These are phyloP conservation scores for Triplophysa rosa DNA, from an alignment of 2,113 vertebrate species.

Conservation along the genomic window DNA sequence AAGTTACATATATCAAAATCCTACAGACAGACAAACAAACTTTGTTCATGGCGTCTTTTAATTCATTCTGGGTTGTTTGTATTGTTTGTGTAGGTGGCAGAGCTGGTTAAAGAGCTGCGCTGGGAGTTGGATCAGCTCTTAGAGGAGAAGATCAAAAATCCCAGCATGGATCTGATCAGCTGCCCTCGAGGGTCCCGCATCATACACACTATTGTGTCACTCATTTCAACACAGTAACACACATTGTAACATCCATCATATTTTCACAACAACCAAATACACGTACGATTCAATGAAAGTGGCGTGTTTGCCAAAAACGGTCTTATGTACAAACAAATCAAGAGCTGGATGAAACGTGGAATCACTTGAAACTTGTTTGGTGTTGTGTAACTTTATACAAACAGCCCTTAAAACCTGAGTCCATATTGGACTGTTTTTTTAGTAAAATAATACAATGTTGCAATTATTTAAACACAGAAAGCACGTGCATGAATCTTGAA, in stretches of 20 bases:
- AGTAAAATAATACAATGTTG: not conserved
- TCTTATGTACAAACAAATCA: no score
- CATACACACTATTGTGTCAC: constrained; percentile 92
- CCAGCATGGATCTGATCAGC: constrained; percentile 87
- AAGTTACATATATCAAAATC: not conserved
- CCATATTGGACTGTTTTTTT: constrained; percentile 26
- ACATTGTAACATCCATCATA: not conserved
- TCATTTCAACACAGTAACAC: constrained; percentile 87
- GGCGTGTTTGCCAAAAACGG: not conserved
- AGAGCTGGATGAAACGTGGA: no score
- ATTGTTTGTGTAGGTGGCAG: constrained; percentile 80
- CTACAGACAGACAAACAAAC: not conserved
- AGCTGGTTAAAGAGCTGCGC: constrained; percentile 91
- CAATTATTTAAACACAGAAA: not conserved
- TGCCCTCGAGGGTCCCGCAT: constrained; percentile 93
- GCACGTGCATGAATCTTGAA: constrained; percentile 3
- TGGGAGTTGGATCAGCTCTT: constrained; percentile 92
- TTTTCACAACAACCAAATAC: not conserved
- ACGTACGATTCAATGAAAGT: not conserved
- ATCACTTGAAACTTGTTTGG: no score
- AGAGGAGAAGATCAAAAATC: constrained; percentile 93
- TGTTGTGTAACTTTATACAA: constrained; percentile 19
- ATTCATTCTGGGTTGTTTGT: constrained; percentile 9
- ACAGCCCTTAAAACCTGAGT: not conserved
- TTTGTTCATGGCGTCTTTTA: not conserved